These are phyloP conservation scores for Molorchus minor DNA, from an alignment of 2,888 invertebrate species.

Conservation along the genomic window DNA sequence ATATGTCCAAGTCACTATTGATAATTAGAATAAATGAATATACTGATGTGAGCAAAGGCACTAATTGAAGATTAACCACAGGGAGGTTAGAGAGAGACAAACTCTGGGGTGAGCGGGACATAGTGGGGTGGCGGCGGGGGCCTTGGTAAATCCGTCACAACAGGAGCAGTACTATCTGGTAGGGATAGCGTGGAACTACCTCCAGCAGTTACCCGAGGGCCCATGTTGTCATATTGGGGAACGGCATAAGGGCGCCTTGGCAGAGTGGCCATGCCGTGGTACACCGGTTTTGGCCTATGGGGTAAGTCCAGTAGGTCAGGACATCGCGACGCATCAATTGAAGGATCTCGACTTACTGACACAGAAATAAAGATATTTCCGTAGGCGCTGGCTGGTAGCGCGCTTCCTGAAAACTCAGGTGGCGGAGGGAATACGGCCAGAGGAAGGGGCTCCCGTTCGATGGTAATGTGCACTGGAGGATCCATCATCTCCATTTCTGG, in stretches of 20 bases:
- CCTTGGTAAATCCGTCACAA: slow-evolving; percentile 62
- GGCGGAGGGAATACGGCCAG: slow-evolving; percentile 64
- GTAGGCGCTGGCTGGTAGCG: slow-evolving; percentile 66
- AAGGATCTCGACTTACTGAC: slow-evolving; percentile 77
- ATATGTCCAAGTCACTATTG: slow-evolving; percentile 6
- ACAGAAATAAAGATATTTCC: slow-evolving; percentile 89
- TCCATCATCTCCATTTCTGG: slow-evolving; percentile 67
- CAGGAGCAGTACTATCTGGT: slow-evolving; percentile 69
- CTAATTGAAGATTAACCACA: slow-evolving; percentile 63
- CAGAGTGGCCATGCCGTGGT: slow-evolving; percentile 62
- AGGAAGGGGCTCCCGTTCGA: slow-evolving; percentile 63
- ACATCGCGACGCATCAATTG: slow-evolving; percentile 74
- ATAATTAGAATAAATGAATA: slow-evolving; percentile 33
- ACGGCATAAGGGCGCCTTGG: slow-evolving; percentile 58
- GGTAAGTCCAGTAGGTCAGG: slow-evolving; percentile 83
- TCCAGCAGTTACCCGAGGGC: slow-evolving; percentile 86
- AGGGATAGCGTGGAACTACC: slow-evolving; percentile 88
- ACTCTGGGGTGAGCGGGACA: slow-evolving; percentile 67
- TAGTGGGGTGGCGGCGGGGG: slow-evolving; percentile 71
- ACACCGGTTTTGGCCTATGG: slow-evolving; percentile 63
- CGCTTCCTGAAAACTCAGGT: slow-evolving; percentile 69
- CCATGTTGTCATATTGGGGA: slow-evolving; percentile 86
- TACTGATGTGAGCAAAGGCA: slow-evolving; percentile 62
- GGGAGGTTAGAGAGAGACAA: slow-evolving; percentile 66
- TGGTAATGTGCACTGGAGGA: slow-evolving; percentile 64